Percentiles rank a stretch among this genome's conserved stretches.
These are phyloP conservation scores for Drosophila ficusphila DNA, from an alignment of 1,140 invertebrate genomes.

Conservation along the genomic window DNA sequence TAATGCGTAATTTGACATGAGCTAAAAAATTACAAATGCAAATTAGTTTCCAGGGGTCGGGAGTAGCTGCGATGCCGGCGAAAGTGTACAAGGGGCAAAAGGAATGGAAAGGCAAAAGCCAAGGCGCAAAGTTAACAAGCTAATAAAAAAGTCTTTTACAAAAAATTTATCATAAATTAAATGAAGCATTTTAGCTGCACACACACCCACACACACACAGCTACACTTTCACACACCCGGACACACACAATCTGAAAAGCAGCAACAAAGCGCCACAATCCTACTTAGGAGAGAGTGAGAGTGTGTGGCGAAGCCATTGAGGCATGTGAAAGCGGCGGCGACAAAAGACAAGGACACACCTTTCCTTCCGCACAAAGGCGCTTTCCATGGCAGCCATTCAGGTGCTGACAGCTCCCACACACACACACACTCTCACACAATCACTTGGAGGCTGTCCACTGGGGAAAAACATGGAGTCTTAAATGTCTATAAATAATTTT, in stretches of 20 bases:
- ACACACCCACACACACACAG: conserved; percentile 23
- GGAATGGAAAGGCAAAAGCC: conserved; percentile 37
- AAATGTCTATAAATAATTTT: too few species aligned
- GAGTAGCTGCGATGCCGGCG: conserved; percentile 3
- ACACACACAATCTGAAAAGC: conserved; percentile 7
- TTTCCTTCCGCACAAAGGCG: conserved; percentile 53
- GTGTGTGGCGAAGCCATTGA: conserved; percentile 35
- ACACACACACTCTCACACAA: conserved; percentile 11
- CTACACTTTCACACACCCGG: conserved; percentile 15
- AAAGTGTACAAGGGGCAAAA: conserved; percentile 29
- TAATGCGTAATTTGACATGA: conserved; percentile 79
- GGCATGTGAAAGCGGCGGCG: conserved; percentile 37
- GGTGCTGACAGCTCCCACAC: conserved; percentile 54
- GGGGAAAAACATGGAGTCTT: background rate
- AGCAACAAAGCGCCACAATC: conserved; percentile 26
- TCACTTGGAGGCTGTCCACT: background rate
- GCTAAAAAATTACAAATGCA: conserved; percentile 80
- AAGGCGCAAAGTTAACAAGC: conserved; percentile 70
- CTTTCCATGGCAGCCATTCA: conserved; percentile 66
- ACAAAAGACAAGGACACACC: conserved; percentile 64
- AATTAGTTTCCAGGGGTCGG: conserved; percentile 61
- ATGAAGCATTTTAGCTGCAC: conserved; percentile 75
- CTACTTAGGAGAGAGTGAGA: conserved; percentile 5
- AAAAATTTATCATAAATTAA: conserved; percentile 81
- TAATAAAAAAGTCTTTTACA: conserved; percentile 78